Evolutionary conservation across 2,888 invertebrate genomes (phyloP), one percentile per base, ranked within the genome.

Genomic region (Euclidia mi): DNA sequence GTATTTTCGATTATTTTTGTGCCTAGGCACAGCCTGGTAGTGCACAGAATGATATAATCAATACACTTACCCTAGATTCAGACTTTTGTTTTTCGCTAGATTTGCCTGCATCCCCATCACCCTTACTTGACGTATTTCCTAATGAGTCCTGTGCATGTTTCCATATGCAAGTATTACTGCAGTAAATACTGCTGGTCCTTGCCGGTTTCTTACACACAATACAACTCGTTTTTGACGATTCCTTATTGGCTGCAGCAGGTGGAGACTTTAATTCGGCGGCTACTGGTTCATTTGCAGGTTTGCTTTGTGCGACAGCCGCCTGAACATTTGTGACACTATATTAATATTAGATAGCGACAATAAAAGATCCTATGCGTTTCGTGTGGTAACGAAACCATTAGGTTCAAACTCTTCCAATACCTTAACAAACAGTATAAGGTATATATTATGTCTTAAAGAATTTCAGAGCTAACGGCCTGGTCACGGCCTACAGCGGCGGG

Each of bases 151-250:
- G 96, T 1, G 98, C 98, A 90, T 98, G 98, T 74, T 96, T 96
- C 56, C 97, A 95, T 75, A 98, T 98, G 84, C 99, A 99, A 28
- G 96, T 95, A 78, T 98, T 97, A 76, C 98, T 97, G 87, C 99
- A 99, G 88, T 98, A 99, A 73, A 98, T 97, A 48, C 97, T 97
- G 79, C 96, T 97, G n/a, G 95, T 94, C n/a, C 97, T 95, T 0
- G 97, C 96, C 12, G 96, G 92, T 76, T 96, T 96, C 79, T 97
- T 97, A 84, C 98, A 98, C 10, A 97, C 97, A 43, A 98, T 96
- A 80, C 98, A 98, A 64, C 88, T 91, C 7, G 95, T 89, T 68
- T 86, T 90, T 17, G 84, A 55, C 14, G 75, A 63, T 12, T 85
- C 85, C 78, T 83, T 86, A 32, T 59, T 56, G 40, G 44, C 41